Evolutionary conservation across 1,140 invertebrate species (phyloP).

Genomic region (Notospermus geniculatus): DNA sequence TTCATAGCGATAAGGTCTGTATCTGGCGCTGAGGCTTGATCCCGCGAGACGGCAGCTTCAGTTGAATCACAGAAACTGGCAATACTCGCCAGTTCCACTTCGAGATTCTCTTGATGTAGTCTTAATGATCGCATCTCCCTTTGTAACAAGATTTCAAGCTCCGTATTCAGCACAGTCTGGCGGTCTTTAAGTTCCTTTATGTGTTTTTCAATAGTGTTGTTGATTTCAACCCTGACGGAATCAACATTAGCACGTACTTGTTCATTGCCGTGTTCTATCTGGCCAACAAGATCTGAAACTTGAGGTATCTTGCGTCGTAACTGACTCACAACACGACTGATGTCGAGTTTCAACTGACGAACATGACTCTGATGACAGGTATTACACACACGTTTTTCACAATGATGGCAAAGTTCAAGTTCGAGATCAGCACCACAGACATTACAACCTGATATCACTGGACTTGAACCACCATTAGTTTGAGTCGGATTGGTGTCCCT

Average conservation of each 20-base stretch:
- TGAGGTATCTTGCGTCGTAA: slow-evolving; percentile 66
- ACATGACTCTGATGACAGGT: slow-evolving; percentile 90
- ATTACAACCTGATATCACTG: slow-evolving; percentile 23
- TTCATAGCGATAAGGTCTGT: slow-evolving; percentile 41
- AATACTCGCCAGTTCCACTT: slow-evolving; percentile 89
- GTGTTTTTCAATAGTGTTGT: slow-evolving; percentile 78
- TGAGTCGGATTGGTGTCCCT: too few relatives aligned
- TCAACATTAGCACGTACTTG: slow-evolving; percentile 38
- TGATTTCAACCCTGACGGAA: slow-evolving; percentile 60
- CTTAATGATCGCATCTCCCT: slow-evolving; percentile 79
- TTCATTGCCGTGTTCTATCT: slow-evolving; percentile 33
- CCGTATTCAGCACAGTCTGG: slow-evolving; percentile 80
- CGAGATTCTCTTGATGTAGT: slow-evolving; percentile 86
- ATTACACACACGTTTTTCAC: slow-evolving; percentile 87
- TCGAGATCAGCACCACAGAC: slow-evolving; percentile 91
- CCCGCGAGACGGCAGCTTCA: slow-evolving; percentile 88
- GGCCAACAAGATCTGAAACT: slow-evolving; percentile 62
- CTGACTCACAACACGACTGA: slow-evolving; percentile 89
- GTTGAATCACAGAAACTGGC: slow-evolving; percentile 92
- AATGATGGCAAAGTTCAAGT: slow-evolving; percentile 84
- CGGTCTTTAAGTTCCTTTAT: slow-evolving; percentile 86
- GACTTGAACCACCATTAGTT: too few relatives aligned
- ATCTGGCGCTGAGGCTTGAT: slow-evolving; percentile 46
- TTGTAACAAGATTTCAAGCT: slow-evolving; percentile 83
- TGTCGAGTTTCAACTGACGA: slow-evolving; percentile 91